Percentiles rank a stretch among this genome's conserved stretches.
Conservation (phyloP, 1,140 invertebrate genomes). For the Drosophila pallidifrons region DNA sequence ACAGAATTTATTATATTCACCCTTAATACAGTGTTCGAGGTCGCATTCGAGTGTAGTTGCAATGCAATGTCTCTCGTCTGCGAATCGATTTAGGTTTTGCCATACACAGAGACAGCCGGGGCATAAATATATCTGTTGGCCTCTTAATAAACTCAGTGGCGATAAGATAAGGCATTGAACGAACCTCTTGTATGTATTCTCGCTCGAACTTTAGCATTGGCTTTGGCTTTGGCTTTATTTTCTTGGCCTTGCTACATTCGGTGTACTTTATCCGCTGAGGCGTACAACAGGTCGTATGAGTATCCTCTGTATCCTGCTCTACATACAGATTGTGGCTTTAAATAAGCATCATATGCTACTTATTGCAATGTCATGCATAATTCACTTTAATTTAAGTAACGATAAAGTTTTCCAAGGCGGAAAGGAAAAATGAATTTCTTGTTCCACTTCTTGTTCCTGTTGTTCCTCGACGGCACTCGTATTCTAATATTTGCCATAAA, state of each 20-base stretch:
- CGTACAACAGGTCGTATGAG: conserved; percentile 73
- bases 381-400: conserved; percentile 46
- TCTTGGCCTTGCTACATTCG: conserved; percentile 4
- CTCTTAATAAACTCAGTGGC: conserved; percentile 51
- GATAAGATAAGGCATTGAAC: conserved; percentile 69
- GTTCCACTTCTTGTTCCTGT: background rate
- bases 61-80: conserved; percentile 12
- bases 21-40: background rate
- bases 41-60: background rate
- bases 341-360: conserved; percentile 36
- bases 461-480: background rate
- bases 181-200: background rate
- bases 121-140: conserved; percentile 50
- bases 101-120: conserved; percentile 31
- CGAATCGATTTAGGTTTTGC: conserved; percentile 38
- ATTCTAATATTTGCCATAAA: conserved; percentile 7
- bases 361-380: conserved; percentile 38
- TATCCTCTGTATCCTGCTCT: conserved; percentile 7
- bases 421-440: conserved; percentile 2
- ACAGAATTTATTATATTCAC: conserved; percentile 38
- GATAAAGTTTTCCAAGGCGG: conserved; percentile 10
- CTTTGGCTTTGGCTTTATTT: conserved; percentile 31
- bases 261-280: conserved; percentile 38
- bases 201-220: conserved; percentile 29
- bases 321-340: conserved; percentile 31